Conservation (phyloP, 2,113 vertebrate species). For the Xenotilapia longispinis region DNA sequence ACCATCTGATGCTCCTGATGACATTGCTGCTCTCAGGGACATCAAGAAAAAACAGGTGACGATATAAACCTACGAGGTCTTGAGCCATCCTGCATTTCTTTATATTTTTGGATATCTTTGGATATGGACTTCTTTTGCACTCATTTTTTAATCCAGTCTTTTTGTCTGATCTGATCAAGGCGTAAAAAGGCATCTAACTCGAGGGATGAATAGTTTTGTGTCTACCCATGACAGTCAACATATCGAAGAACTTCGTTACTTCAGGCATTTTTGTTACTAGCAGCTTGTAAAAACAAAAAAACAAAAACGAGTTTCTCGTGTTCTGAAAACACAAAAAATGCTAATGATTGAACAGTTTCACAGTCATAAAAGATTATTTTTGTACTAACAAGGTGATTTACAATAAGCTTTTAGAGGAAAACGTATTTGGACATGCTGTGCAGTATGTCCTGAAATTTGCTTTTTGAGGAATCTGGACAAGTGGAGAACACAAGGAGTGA, state of each 20-base stretch:
- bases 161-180: not conserved
- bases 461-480: not conserved
- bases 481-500: not conserved
- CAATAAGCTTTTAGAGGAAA: not conserved
- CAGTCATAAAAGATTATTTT: not conserved
- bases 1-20: slow-evolving; percentile 94
- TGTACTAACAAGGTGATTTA: not conserved
- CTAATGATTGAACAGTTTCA: not conserved
- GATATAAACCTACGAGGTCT: not conserved
- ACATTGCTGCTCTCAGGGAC: slow-evolving; percentile 89
- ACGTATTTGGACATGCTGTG: not conserved
- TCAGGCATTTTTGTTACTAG: not conserved
- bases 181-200: not conserved
- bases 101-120: not conserved
- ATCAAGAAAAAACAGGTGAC: slow-evolving; percentile 92
- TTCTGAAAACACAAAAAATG: not conserved
- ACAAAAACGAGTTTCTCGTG: fast-evolving
- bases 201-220: not conserved
- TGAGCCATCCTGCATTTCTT: not conserved
- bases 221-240: not conserved
- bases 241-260: not conserved
- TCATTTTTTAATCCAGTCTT: not conserved
- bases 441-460: not conserved
- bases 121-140: not conserved
- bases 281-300: not conserved